A percentile compares a stretch with the other conserved stretches of the same genome.
Conservation (phyloP, 2,888 invertebrate species). For the Bellardia pandia region DNA sequence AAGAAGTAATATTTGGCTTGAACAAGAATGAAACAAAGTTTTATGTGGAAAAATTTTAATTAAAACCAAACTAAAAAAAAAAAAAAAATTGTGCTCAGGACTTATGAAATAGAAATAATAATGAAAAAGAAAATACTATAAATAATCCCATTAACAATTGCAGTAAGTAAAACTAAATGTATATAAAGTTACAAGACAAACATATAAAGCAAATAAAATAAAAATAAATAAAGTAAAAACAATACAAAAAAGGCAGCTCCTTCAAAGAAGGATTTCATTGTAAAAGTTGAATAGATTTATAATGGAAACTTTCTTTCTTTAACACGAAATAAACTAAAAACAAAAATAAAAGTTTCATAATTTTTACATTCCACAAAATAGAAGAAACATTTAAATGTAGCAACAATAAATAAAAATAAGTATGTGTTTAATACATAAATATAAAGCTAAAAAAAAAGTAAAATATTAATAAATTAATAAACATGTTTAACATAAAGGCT, state of each 20-base stretch:
- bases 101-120: conserved; percentile 73
- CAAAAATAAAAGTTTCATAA: conserved; percentile 28
- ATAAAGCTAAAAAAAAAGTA: conserved; percentile 54
- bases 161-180: conserved; percentile 61
- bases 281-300: conserved; percentile 20
- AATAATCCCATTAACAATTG: conserved; percentile 50
- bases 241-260: conserved; percentile 69
- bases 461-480: conserved; percentile 72
- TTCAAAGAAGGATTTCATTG: conserved; percentile 51
- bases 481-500: conserved; percentile 83
- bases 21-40: conserved; percentile 64
- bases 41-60: conserved; percentile 47
- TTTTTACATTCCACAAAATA: conserved; percentile 61
- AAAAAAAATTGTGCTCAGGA: conserved; percentile 80
- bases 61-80: conserved; percentile 36
- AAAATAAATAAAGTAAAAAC: conserved; percentile 41
- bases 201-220: neutral
- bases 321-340: conserved; percentile 17
- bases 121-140: conserved; percentile 56
- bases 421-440: conserved; percentile 59
- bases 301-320: conserved; percentile 21
- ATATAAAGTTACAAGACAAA: conserved; percentile 15
- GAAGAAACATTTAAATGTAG: conserved; percentile 37
- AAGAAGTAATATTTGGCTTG: conserved; percentile 60
- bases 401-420: neutral